Base-by-base conservation (phyloP, 2,113 vertebrate genomes). In the Tupaia tana region DNA sequence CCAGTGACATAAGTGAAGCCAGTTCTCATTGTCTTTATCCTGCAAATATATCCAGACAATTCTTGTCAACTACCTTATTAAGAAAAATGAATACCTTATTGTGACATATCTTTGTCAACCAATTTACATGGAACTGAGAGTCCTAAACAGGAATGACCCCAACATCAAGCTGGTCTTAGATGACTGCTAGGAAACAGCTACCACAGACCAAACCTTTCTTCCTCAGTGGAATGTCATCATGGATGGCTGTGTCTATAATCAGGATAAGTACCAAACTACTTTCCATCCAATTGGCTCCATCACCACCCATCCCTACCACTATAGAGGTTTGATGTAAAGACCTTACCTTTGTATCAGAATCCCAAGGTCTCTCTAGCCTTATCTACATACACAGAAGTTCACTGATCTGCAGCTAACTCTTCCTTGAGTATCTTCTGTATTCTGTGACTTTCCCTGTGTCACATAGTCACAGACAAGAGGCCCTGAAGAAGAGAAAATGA, bases 281-380 rank as follows among this genome's bases (percentile, higher is more conserved):
- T 98, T 99, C 75, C 98, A 99, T 59, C 94, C 98, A 0, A 97
- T 97, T 70, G 96, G 92, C 0, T 93, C 67, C 0, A 92, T 96
- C 0, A 86, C 98, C 84, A 95, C 96, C 64, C 97, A 98, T 34
- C 96, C 98, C 0, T 93, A 93, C 83, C 98, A 98, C 81, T 98
- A 98, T 18, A 97, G 54, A 98, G 98, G 73, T 98, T 99, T 95
- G 98, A 99, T 43, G 98, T 99, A 78, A 99, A 98, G 96, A 97
- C 98, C 15, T 99, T 97, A 97, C 98, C 27, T 99, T 99, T 79
- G 83, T 98, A 0, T 97, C 97, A 2, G 96, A 87, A 70, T 92
- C 69, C 2, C 96, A 92, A 80, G 89, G 64, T 3, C 74, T 97
- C 9, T 93, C 98, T 31, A 97, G 96, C 63, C 94, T 98, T 98